Conservation (phyloP, 2,888 invertebrate species). For the Rhorus exstirpatorius region DNA sequence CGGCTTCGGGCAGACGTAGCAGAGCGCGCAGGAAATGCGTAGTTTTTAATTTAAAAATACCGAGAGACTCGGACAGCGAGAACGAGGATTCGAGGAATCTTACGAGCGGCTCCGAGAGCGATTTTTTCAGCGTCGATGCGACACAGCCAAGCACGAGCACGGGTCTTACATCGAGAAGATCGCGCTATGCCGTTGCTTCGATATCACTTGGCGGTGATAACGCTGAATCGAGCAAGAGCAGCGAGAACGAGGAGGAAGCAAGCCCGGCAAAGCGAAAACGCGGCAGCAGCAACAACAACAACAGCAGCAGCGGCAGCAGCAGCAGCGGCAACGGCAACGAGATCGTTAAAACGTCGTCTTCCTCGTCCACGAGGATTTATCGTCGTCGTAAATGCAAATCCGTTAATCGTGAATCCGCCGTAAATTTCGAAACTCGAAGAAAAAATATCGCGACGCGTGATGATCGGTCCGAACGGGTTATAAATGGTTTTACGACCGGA, state of each 20-base stretch:
- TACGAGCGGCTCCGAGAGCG: slow-evolving; percentile 75
- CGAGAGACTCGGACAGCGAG: slow-evolving; percentile 67
- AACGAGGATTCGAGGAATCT: slow-evolving; percentile 22
- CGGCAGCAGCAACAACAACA: slow-evolving; percentile 71
- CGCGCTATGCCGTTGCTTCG: slow-evolving; percentile 71
- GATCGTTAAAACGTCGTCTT: slow-evolving; percentile 4
- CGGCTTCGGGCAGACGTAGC: slow-evolving; percentile 70
- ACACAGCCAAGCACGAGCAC: slow-evolving; percentile 84
- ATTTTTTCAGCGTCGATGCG: slow-evolving; percentile 76
- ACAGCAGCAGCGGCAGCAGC: not conserved
- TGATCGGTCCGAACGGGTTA: slow-evolving; percentile 63
- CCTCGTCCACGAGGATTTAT: slow-evolving; percentile 65
- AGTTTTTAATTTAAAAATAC: slow-evolving; percentile 72
- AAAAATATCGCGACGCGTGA: slow-evolving; percentile 73
- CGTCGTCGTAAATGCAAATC: slow-evolving; percentile 75
- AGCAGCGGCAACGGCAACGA: slow-evolving; percentile 24
- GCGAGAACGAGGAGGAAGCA: slow-evolving; percentile 65
- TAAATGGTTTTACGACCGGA: slow-evolving; percentile 69
- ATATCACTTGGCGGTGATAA: slow-evolving; percentile 65
- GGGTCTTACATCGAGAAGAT: slow-evolving; percentile 80
- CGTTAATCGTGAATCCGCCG: slow-evolving; percentile 59
- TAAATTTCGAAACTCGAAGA: slow-evolving; percentile 64
- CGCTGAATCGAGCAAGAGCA: slow-evolving; percentile 72
- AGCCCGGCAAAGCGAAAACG: slow-evolving; percentile 73
- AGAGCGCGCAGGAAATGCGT: slow-evolving; percentile 77